phyloP scores from a whole-genome alignment of 2,113 vertebrate genomes.

The Neolamprologus devosi region DNA sequence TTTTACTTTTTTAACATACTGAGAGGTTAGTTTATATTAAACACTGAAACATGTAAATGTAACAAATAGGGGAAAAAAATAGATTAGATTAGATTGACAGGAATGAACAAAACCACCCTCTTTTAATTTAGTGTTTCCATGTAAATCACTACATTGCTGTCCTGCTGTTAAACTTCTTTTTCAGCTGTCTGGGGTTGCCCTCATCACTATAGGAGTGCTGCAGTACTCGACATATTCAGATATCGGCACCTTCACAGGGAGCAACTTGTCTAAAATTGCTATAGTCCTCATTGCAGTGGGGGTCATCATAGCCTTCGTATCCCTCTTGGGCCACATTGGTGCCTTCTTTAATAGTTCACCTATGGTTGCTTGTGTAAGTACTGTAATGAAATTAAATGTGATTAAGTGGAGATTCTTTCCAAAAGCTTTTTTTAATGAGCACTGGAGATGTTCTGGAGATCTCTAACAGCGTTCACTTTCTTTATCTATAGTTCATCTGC shows the following conservation, averaged over 20 bases:
- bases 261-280: background rate
- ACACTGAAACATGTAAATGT: background rate
- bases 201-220: slow-evolving; percentile 1
- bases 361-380: slow-evolving; percentile 13
- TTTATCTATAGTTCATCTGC: slow-evolving; percentile 2
- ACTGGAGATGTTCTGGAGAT: background rate
- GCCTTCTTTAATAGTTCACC: background rate
- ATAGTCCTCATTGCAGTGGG: slow-evolving; percentile 26
- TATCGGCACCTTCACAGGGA: background rate
- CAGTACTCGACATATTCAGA: background rate
- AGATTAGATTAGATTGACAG: background rate
- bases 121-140: background rate
- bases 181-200: slow-evolving; percentile 10
- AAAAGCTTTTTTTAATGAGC: background rate
- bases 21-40: background rate
- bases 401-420: background rate
- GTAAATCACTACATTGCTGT: background rate
- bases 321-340: slow-evolving; percentile 3
- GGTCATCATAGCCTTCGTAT: background rate
- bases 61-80: background rate
- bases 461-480: background rate
- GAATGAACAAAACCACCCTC: background rate
- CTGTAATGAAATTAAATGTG: background rate
- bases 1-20: background rate
- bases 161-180: background rate